Percentiles rank a stretch among this genome's conserved stretches.
phyloP scores from a whole-genome alignment of 1,140 invertebrate species.

The Rhysida immarginata region DNA sequence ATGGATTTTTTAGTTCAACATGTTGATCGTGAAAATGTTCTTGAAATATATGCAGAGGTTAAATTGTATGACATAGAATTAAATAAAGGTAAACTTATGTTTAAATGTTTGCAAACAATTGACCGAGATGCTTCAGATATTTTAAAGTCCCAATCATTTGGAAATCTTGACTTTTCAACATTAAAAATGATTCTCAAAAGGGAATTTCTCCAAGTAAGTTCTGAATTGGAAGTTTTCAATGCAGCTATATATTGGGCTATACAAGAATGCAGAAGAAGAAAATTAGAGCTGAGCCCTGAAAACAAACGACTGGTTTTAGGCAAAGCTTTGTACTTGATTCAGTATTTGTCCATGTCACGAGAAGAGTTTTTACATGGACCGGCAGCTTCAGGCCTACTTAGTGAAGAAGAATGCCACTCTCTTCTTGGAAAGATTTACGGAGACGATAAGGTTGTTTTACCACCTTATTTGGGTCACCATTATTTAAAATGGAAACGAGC shows the following conservation, averaged over 20 bases:
- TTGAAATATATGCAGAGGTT: slow-evolving; percentile 34
- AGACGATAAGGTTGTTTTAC: slow-evolving; percentile 7
- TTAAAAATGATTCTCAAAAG: slow-evolving; percentile 42
- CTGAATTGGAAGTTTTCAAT: slow-evolving; percentile 18
- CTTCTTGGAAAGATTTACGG: slow-evolving; percentile 19
- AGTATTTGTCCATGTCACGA: slow-evolving; percentile 45
- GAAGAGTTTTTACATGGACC: slow-evolving; percentile 40
- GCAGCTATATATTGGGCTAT: slow-evolving; percentile 41
- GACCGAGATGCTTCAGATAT: slow-evolving; percentile 43
- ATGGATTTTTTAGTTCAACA: slow-evolving; percentile 40
- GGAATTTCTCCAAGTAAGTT: slow-evolving; percentile 25
- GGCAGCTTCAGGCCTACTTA: slow-evolving; percentile 27
- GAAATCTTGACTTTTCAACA: slow-evolving; percentile 43
- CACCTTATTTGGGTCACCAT: slow-evolving; percentile 9
- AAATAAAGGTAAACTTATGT: slow-evolving; percentile 39
- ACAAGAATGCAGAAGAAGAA: slow-evolving; percentile 44
- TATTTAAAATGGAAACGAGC: slow-evolving; percentile 9
- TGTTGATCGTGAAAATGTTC: slow-evolving; percentile 32
- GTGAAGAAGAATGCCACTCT: slow-evolving; percentile 23
- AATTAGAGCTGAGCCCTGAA: slow-evolving; percentile 39
- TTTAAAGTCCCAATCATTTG: slow-evolving; percentile 43
- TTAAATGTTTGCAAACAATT: slow-evolving; percentile 41
- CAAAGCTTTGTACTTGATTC: slow-evolving; percentile 44
- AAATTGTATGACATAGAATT: slow-evolving; percentile 18
- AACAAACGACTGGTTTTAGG: slow-evolving; percentile 44